A percentile compares a stretch with the other conserved stretches of the same genome.
Conservation (phyloP, 2,113 vertebrate genomes). For the Prunella fulvescens region DNA sequence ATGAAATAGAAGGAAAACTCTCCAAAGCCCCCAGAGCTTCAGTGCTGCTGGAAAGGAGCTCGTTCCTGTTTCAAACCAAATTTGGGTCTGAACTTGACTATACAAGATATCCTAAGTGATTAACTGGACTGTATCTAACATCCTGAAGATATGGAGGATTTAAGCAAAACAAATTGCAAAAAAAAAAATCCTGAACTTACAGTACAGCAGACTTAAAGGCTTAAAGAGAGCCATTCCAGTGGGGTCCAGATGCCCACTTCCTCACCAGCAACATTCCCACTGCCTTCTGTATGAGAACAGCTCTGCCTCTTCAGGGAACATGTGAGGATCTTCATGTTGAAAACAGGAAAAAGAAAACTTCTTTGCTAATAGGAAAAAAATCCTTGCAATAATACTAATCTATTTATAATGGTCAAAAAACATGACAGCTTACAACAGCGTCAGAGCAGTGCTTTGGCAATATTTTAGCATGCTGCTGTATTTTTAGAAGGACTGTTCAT, state of each 20-base stretch:
- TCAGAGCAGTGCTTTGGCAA: slow-evolving; percentile 49
- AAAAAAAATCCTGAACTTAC: not conserved
- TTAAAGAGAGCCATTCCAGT: not conserved
- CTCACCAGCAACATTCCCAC: not conserved
- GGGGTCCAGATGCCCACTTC: not conserved
- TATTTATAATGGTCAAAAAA: slow-evolving; percentile 61
- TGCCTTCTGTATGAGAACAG: not conserved
- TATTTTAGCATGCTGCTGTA: slow-evolving; percentile 48
- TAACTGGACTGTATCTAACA: not conserved
- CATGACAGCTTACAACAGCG: slow-evolving; percentile 32
- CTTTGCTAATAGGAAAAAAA: slow-evolving; percentile 33
- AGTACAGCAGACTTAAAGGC: not conserved
- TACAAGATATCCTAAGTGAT: not conserved
- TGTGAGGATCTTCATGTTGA: not conserved
- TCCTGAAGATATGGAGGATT: not conserved
- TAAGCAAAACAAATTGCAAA: not conserved
- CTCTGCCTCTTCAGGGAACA: not conserved
- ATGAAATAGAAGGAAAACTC: not conserved
- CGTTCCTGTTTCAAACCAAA: not conserved
- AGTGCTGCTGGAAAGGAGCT: not conserved
- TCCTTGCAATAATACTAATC: slow-evolving; percentile 41
- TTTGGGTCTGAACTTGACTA: not conserved
- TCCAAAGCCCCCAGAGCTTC: not conserved
- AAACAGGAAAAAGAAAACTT: not conserved
- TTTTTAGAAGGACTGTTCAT: slow-evolving; percentile 60